Evolutionary conservation across 1,140 invertebrate genomes (phyloP).

Genomic region (Diorhabda sublineata): DNA sequence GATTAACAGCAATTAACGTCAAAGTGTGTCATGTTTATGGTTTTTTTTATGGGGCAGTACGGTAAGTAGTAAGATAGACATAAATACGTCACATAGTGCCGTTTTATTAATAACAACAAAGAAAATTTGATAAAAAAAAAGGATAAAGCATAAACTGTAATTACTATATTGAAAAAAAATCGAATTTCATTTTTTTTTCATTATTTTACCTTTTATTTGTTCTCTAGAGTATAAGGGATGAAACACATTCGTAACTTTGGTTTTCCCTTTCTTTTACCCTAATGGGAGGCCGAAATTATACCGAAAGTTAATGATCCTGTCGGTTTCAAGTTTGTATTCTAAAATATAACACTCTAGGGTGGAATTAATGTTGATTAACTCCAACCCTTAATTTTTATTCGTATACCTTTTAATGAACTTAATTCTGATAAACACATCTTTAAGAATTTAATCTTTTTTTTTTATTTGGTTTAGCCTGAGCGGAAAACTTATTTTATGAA

Average conservation of each 20-base stretch:
- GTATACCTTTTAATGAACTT: conserved; percentile 28
- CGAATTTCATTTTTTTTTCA: too few species aligned
- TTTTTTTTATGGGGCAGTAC: background rate
- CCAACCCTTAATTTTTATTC: conserved; percentile 26
- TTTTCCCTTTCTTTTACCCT: conserved; percentile 14
- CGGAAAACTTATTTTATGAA: too few species aligned
- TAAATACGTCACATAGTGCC: too few species aligned
- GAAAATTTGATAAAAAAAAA: too few species aligned
- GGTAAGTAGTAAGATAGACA: background rate
- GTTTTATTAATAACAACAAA: too few species aligned
- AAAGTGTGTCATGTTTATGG: background rate
- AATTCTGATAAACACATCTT: conserved; percentile 29
- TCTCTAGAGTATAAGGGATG: background rate
- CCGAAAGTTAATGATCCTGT: conserved; percentile 27
- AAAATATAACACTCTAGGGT: conserved; percentile 25
- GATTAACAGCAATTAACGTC: conserved; percentile 2
- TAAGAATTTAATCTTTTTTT: background rate
- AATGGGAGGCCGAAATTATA: conserved; percentile 19
- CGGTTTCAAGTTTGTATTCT: conserved; percentile 27
- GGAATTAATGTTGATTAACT: conserved; percentile 33
- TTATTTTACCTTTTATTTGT: background rate
- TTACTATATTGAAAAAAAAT: too few species aligned
- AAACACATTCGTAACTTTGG: conserved; percentile 6
- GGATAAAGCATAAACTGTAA: too few species aligned
- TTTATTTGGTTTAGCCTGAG: background rate